Evolutionary conservation across 1,140 invertebrate species (phyloP).

Genomic region (Asbolus verrucosus): DNA sequence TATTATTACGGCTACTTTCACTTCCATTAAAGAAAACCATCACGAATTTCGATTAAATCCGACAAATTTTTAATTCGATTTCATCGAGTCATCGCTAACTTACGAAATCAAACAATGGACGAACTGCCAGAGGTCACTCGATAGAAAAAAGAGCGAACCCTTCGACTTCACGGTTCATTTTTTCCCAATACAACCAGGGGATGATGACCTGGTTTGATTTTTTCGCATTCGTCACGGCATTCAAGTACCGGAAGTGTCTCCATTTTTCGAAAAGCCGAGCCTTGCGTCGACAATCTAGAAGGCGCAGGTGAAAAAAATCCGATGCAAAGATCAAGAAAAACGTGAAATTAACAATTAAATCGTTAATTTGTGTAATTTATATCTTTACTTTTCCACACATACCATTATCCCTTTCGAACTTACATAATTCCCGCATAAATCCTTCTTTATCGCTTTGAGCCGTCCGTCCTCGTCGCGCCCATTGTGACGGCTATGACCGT

Average conservation of each 20-base stretch:
- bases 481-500: conserved; percentile 5
- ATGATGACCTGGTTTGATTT: conserved; percentile 8
- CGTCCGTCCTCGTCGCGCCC: conserved; percentile 18
- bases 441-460: conserved; percentile 17
- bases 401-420: conserved; percentile 31
- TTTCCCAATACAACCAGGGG: not conserved
- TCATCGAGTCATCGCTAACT: conserved; percentile 6
- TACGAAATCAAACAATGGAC: not conserved
- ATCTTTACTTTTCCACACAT: conserved; percentile 29
- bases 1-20: conserved; percentile 4
- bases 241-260: conserved; percentile 8
- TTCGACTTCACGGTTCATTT: conserved; percentile 10
- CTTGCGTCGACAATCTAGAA: not conserved
- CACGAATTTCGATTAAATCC: conserved; percentile 26
- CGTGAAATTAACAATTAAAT: conserved; percentile 27
- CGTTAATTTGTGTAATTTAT: conserved; percentile 34
- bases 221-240: conserved; percentile 8
- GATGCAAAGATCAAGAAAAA: not conserved
- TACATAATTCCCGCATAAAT: conserved; percentile 31
- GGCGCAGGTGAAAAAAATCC: not conserved
- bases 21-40: conserved; percentile 24
- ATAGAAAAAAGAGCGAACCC: not conserved
- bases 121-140: not conserved
- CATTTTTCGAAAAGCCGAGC: not conserved
- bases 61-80: conserved; percentile 17